A percentile compares a stretch with the other conserved stretches of the same genome.
Evolutionary conservation across 2,888 invertebrate genomes (phyloP).

Genomic region (Trachelus tabidus): DNA sequence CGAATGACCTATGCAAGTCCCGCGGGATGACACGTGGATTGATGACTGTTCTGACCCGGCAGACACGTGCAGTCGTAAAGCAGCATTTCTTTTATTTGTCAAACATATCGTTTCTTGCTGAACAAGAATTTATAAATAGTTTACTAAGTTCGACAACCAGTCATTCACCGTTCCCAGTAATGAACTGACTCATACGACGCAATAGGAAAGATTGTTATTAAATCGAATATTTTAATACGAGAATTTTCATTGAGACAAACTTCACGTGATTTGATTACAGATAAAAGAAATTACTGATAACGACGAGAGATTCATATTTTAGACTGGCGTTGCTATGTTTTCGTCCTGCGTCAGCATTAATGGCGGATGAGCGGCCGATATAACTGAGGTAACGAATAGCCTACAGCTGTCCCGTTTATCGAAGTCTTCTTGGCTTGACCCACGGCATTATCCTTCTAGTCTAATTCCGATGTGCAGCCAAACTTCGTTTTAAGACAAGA

Average conservation of each 20-base stretch:
- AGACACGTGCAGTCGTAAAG: not conserved
- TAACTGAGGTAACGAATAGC: constrained; percentile 47
- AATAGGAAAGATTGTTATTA: not conserved
- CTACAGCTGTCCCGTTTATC: constrained; percentile 46
- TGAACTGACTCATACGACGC: not conserved
- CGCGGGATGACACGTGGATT: not conserved
- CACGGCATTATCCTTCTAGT: constrained; percentile 5
- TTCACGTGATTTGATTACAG: not conserved
- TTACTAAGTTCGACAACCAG: not conserved
- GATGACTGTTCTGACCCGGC: not conserved
- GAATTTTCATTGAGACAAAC: not conserved
- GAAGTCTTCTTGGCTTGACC: constrained; percentile 30
- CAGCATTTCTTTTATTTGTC: not conserved
- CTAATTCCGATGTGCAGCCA: not conserved
- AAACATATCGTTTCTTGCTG: not conserved
- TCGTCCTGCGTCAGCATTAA: constrained; percentile 35
- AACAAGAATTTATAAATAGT: not conserved
- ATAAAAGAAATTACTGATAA: not conserved
- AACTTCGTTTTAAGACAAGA: not conserved
- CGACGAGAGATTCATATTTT: not conserved
- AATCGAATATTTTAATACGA: not conserved
- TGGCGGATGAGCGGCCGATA: constrained; percentile 49
- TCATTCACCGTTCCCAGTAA: not conserved
- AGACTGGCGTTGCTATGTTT: not conserved
- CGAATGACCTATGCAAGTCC: not conserved